Conservation (phyloP, 2,888 invertebrate genomes). For the Actias luna region DNA sequence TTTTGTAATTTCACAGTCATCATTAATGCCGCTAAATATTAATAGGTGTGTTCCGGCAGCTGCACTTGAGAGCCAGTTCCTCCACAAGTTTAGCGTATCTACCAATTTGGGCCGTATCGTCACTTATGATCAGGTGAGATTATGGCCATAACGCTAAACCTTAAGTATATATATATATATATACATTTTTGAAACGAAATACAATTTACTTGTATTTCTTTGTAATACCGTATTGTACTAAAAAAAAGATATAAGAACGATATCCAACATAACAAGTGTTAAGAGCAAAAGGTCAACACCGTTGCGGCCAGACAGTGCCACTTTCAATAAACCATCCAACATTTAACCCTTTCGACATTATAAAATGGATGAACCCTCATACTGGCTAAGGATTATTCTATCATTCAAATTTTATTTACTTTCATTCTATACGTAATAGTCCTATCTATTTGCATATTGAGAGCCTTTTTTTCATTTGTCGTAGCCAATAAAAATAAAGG, state of each 20-base stretch:
- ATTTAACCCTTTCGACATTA: conserved; percentile 10
- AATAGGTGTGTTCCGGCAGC: no score
- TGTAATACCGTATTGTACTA: no score
- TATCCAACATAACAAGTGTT: not conserved
- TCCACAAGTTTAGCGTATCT: no score
- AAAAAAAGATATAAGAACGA: not conserved
- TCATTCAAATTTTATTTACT: conserved; percentile 14
- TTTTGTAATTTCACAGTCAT: no score
- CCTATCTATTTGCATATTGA: not conserved
- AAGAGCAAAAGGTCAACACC: conserved; percentile 6
- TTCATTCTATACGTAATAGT: conserved; percentile 2
- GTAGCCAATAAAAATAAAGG: not conserved
- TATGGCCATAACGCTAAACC: no score
- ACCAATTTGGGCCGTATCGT: no score
- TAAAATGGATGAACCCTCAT: conserved; percentile 9
- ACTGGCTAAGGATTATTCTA: conserved; percentile 8
- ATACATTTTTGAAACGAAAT: no score
- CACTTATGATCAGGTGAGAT: no score
- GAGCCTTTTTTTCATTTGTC: not conserved
- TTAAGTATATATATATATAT: no score
- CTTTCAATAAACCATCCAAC: conserved; percentile 8
- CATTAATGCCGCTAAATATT: no score
- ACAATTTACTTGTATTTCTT: no score
- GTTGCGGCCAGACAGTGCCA: conserved; percentile 13
- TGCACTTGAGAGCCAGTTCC: no score